A percentile compares a stretch with the other conserved stretches of the same genome.
Evolutionary conservation across 2,888 invertebrate species (phyloP).

Genomic region (Adelphocoris suturalis): DNA sequence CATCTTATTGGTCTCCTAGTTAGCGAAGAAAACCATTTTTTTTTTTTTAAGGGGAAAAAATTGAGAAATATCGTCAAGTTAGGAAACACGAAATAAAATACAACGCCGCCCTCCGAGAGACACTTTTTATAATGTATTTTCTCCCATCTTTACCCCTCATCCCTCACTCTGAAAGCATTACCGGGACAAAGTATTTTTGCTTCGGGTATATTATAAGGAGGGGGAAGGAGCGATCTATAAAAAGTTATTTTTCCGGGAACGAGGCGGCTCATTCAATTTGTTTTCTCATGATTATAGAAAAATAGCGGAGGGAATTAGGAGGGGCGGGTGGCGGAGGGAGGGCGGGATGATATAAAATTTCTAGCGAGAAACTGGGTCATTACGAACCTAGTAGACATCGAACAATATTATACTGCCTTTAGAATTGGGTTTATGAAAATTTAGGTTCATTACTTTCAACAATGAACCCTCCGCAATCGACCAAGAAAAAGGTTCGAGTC

Average conservation of each 20-base stretch:
- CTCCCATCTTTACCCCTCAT: neutral
- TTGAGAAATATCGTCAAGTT: slow-evolving; percentile 31
- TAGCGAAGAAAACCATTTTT: neutral
- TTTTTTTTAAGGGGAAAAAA: neutral
- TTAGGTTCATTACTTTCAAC: too few relatives aligned
- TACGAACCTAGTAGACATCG: neutral
- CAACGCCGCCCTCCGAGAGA: slow-evolving; percentile 1
- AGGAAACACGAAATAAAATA: slow-evolving; percentile 54
- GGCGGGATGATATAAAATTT: slow-evolving; percentile 28
- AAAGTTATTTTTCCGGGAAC: slow-evolving; percentile 43
- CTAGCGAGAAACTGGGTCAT: neutral
- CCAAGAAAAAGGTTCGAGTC: too few relatives aligned
- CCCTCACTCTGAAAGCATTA: neutral
- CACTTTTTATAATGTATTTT: slow-evolving; percentile 32
- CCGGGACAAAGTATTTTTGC: slow-evolving; percentile 34
- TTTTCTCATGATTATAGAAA: slow-evolving; percentile 62
- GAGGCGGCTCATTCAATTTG: slow-evolving; percentile 44
- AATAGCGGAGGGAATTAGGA: neutral
- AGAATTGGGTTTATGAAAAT: too few relatives aligned
- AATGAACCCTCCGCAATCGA: too few relatives aligned
- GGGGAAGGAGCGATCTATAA: slow-evolving; percentile 46
- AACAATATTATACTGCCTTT: neutral
- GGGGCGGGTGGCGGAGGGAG: neutral
- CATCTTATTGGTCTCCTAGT: neutral
- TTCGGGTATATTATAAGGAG: slow-evolving; percentile 48